These are phyloP conservation scores for Agriopis aurantiaria DNA, from an alignment of 2,888 invertebrate genomes.

Conservation along the genomic window DNA sequence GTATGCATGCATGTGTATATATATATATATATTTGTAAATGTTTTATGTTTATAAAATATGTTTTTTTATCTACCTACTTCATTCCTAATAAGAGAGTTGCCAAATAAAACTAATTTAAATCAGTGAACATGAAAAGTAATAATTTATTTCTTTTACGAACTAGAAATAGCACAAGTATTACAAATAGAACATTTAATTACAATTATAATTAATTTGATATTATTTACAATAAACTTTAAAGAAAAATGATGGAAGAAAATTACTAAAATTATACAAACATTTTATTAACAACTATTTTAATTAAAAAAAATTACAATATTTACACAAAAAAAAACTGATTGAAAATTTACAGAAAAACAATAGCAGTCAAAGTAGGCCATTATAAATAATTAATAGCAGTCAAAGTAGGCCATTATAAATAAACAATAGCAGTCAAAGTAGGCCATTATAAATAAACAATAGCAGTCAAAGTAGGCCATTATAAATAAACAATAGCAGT, in stretches of 20 bases:
- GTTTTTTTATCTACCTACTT: too few relatives aligned
- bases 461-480: not conserved
- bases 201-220: conserved; percentile 11
- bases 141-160: conserved; percentile 42
- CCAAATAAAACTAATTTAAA: conserved; percentile 24
- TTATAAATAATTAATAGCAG: not conserved
- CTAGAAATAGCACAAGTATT: conserved; percentile 36
- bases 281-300: too few relatives aligned
- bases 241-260: conserved; percentile 24
- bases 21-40: too few relatives aligned
- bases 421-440: not conserved
- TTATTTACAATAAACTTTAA: conserved; percentile 38
- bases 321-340: not conserved
- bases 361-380: not conserved
- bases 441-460: not conserved
- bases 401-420: too few relatives aligned
- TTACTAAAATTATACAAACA: conserved; percentile 35
- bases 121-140: conserved; percentile 25
- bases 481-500: not conserved
- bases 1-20: too few relatives aligned
- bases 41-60: too few relatives aligned
- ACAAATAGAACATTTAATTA: conserved; percentile 13
- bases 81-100: too few relatives aligned
- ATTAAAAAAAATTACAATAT: not conserved
- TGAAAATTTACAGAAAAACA: not conserved